Conservation (phyloP, 2,797 vertebrate species). For the Coranthus polyacanthus region DNA sequence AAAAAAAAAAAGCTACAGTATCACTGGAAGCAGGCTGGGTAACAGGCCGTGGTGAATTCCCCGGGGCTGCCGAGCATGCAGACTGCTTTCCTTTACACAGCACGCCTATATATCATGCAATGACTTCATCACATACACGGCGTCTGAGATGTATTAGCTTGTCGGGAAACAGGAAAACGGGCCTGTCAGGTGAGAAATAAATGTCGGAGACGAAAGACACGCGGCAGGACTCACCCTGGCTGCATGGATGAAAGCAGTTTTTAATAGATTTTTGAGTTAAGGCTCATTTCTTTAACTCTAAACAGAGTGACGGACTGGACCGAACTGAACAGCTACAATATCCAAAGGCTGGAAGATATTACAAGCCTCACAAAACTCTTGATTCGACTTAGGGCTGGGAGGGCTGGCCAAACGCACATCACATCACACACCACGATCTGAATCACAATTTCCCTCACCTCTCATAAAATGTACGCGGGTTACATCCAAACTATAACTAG, state of each 20-base stretch:
- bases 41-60: slow-evolving; percentile 31
- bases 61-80: slow-evolving; percentile 42
- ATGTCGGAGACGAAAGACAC: slow-evolving; percentile 58
- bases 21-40: slow-evolving; percentile 45
- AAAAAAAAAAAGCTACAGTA: slow-evolving; percentile 36
- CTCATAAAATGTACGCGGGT: no score
- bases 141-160: slow-evolving; percentile 57
- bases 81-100: slow-evolving; percentile 64
- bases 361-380: no score
- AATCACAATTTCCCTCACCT: no score
- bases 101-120: slow-evolving; percentile 56
- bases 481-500: no score
- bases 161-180: slow-evolving; percentile 57
- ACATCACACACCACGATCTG: no score
- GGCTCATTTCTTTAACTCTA: not conserved
- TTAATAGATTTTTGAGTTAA: slow-evolving; percentile 19
- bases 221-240: slow-evolving; percentile 30
- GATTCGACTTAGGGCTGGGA: no score
- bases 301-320: not conserved
- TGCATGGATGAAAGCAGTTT: slow-evolving; percentile 9
- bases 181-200: slow-evolving; percentile 58
- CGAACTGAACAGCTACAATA: not conserved
- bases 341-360: no score
- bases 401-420: no score
- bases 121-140: slow-evolving; percentile 65